phyloP scores from a whole-genome alignment of 2,797 vertebrate genomes.

The Arnoldichthys spilopterus region DNA sequence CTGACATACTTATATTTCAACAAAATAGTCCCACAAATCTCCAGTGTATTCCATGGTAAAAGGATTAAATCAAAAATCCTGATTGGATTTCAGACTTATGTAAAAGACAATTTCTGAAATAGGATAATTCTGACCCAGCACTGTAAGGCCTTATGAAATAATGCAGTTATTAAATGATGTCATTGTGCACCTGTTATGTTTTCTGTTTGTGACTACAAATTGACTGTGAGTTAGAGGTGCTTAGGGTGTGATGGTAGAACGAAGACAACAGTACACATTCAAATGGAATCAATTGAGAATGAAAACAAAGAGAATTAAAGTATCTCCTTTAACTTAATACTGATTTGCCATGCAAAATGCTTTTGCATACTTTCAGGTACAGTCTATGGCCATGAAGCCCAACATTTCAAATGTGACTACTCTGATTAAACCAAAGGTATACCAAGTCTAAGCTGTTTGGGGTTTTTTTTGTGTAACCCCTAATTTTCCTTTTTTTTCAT shows the following conservation, averaged over 20 bases:
- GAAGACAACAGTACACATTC: not conserved
- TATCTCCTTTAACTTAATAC: not conserved
- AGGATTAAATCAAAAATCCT: constrained; percentile 16
- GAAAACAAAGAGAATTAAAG: not conserved
- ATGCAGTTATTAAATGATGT: not conserved
- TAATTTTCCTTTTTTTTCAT: too few species aligned
- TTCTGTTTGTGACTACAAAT: constrained; percentile 2
- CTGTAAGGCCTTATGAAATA: not conserved
- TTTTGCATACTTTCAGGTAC: too few species aligned
- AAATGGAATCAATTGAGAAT: not conserved
- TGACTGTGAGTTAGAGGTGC: not conserved
- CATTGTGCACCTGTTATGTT: not conserved
- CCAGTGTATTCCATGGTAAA: constrained; percentile 2
- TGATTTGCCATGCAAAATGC: not conserved
- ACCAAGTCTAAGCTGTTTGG: not conserved
- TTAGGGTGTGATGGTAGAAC: not conserved
- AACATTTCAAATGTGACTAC: not conserved
- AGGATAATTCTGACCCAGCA: constrained; percentile 6
- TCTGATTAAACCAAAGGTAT: not conserved
- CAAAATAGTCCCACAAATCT: not conserved
- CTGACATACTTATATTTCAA: constrained; percentile 13
- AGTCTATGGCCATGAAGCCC: not conserved
- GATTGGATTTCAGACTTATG: constrained; percentile 38
- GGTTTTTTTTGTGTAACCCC: too few species aligned
- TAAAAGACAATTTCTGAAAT: constrained; percentile 33